These are phyloP conservation scores for Uria lomvia DNA, from an alignment of 2,113 vertebrate genomes.

Conservation along the genomic window DNA sequence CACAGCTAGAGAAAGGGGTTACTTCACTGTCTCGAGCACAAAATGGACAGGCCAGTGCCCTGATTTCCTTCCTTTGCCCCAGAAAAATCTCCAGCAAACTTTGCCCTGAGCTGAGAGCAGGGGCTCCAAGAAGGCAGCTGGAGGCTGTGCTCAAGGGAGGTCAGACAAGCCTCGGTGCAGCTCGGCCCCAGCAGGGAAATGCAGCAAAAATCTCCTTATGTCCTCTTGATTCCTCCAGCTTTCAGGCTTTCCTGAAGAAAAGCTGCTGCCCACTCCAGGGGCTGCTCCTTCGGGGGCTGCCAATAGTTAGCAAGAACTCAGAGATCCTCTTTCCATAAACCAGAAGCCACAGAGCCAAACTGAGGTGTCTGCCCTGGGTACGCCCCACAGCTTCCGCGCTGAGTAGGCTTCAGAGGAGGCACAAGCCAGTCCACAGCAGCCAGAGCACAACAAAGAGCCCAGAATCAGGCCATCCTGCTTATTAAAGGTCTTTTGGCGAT, in stretches of 20 bases:
- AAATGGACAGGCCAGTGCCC: not conserved
- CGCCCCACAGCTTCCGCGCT: fast-evolving
- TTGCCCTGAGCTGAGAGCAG: not conserved
- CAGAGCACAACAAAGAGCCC: not conserved
- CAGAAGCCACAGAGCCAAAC: not conserved
- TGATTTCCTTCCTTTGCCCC: not conserved
- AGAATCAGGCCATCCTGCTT: not conserved
- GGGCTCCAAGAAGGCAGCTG: not conserved
- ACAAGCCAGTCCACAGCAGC: not conserved
- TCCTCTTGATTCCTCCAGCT: not conserved
- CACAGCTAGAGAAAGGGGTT: not conserved
- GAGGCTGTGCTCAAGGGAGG: not conserved
- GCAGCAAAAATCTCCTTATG: not conserved
- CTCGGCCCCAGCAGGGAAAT: not conserved
- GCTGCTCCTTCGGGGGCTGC: not conserved
- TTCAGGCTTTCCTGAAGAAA: not conserved
- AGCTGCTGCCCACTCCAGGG: not conserved
- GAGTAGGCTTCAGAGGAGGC: not conserved
- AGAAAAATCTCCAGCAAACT: not conserved
- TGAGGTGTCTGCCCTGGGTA: not conserved
- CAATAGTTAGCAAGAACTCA: not conserved
- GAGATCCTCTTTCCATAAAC: not conserved
- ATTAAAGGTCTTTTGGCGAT: not conserved
- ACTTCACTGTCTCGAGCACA: not conserved
- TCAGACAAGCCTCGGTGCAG: fast-evolving